phyloP scores from a whole-genome alignment of 2,113 vertebrate genomes.

The Pycnonotus jocosus region DNA sequence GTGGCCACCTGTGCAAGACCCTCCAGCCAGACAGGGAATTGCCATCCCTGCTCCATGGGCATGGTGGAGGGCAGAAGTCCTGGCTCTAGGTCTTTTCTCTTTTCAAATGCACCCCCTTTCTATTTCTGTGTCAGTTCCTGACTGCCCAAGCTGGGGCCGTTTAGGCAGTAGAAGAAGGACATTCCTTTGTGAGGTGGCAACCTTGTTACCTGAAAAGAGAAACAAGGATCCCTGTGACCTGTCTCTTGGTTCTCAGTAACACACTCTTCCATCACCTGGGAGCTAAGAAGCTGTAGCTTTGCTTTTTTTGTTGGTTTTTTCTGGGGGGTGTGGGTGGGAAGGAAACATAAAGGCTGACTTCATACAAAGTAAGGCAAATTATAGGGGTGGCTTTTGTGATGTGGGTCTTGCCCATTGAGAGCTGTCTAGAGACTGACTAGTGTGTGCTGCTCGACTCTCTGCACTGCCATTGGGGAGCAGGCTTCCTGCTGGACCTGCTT shows the following conservation, averaged over 20 bases:
- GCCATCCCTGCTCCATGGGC: fast-evolving
- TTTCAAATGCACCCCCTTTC: neutral
- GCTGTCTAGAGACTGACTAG: neutral
- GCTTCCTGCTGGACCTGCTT: neutral
- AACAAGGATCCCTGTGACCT: neutral
- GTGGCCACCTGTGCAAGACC: fast-evolving
- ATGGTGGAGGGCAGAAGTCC: neutral
- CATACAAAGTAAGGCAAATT: neutral
- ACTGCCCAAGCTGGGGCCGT: neutral
- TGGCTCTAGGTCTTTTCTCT: neutral
- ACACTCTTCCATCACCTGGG: neutral
- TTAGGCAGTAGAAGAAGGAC: neutral
- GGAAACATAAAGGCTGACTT: neutral
- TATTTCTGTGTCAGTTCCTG: neutral
- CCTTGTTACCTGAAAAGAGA: neutral
- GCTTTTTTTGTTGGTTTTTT: neutral
- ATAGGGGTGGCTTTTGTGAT: neutral
- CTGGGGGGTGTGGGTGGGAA: too few relatives aligned
- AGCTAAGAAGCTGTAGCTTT: neutral
- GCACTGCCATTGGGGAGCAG: neutral
- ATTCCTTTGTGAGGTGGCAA: neutral
- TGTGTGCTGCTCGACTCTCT: neutral
- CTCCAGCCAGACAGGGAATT: neutral
- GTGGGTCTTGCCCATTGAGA: neutral
- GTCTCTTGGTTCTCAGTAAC: neutral